Base-by-base conservation (phyloP, 2,888 invertebrate genomes). In the Globia sparganii region DNA sequence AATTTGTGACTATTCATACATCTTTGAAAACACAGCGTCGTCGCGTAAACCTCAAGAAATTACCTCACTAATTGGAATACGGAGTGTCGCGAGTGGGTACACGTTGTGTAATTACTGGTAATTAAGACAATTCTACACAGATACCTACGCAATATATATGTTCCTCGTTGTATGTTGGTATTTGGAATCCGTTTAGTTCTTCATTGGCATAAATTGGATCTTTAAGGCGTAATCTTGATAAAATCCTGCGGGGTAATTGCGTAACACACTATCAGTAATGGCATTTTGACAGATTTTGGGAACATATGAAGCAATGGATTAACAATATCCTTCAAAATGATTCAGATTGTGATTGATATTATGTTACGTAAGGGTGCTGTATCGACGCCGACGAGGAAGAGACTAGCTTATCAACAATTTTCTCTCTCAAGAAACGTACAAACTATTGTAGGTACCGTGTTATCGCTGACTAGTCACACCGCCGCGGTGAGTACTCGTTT, bases 11-110 rank as follows among this genome's bases (percentile, higher is more conserved):
- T 58, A 46, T 15, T 1, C 40, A 34, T 28, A 53, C 70, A 34
- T 49, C 40, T 67, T 62, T 18, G 28, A 4, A 62, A 73, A 58
- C 59, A 62, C 40, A 15, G 15, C 31, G 21, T 46, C 34, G n/a
- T 21, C 43, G 4, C n/a, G 40, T 69, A 18, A 62, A 59, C 65
- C 43, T 15, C 34, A 59, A 53, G 69, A 73, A 81, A 80, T 80
- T 81, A 70, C 37, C 46, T 53, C 15, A 59, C 31, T 76, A 75
- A 80, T 69, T 80, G 81, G 31, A 61, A 28, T 69, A 31, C 53
- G 46, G 25, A 59, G 34, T 46, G 81, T 46, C 37, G 65, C 25
- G 28, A 21, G 49, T 25, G 25, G 53, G 25, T 31, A 37, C 40
- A 8, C 21, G 49, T 18, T 18, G 34, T 65, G 25, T 70, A 81